Evolutionary conservation across 2,888 invertebrate genomes (phyloP), one percentile per base, ranked within the genome.

Genomic region (Calliopum simillimum): DNA sequence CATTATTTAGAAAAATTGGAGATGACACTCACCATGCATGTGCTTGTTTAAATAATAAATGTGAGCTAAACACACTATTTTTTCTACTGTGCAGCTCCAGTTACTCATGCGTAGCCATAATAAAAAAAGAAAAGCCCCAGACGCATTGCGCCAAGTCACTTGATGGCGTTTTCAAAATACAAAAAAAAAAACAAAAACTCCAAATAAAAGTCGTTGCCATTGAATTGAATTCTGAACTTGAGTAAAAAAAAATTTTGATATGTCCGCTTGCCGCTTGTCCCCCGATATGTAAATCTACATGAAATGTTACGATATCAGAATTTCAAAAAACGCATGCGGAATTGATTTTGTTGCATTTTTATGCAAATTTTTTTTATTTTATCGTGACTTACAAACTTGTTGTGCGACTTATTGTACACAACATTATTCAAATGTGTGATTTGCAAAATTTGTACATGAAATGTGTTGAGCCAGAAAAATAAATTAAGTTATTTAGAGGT

Each of bases 311-410:
- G 58, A 58, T 58, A 33, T 58, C 25, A 58, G 33, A 16, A 33
- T 16, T 58, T n/a, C n/a, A 33, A 33, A 12, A 11, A 63, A 63
- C 49, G 63, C 63, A 63, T 49, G 63, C 63, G 63, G 63, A 63
- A 63, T 49, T 14, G 25, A 49, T 49, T 63, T 63, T 16, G 63
- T 62, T 25, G 49, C 47, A 47, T 49, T 49, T 63, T 63, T 51
- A 47, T 63, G 63, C 63, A 63, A 63, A 63, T 47, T 25, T 63
- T 16, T 13, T 11, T 8, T n/a, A 33, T 49, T n/a, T 46, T 3
- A 16, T 33, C 13, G n/a, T 41, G 49, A n/a, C 59, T 61, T 6
- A n/a, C n/a, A n/a, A 21, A 23, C 14, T 46, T 49, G 63, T 63
- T 63, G 47, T 49, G 59, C 12, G 8, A 16, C 16, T 49, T 8